Base-by-base conservation (phyloP, 1,140 invertebrate genomes). In the Drosophila lini region DNA sequence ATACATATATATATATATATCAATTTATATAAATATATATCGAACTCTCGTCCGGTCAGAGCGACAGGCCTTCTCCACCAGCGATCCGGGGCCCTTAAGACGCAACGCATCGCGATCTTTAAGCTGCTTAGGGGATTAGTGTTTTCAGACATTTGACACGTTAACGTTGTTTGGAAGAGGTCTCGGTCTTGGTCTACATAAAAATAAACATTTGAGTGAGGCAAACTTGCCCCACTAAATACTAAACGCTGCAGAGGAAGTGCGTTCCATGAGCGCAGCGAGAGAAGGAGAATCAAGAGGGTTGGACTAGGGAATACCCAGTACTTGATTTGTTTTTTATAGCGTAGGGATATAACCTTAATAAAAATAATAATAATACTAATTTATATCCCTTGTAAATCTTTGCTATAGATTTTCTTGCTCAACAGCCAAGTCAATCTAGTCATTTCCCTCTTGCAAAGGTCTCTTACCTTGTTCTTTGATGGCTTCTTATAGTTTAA, bases 101-200 rank as follows among this genome's bases (percentile, higher is more conserved):
- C 71, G 58, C 78, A 69, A 81, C 83, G 82, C 84, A 84, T 81
- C 85, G 84, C 84, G 84, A 89, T 89, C 84, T 89, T 84, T 89
- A 89, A 89, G 84, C 84, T 84, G 85, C 84, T 89, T 89, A 89
- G 84, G 70, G 84, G 84, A 89, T 89, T 89, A 89, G 61, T 89
- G 84, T 89, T 89, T 89, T 89, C 80, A 89, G 84, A 89, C 84
- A 89, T 89, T 89, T 89, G 84, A 89, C 84, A 89, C 84, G 84
- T 88, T 88, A 88, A 81, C 81, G 81, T 85, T 84, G 83, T 78
- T 77, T 47, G 60, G 65, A 67, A 56, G 59, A 74, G 47, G 19
- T 45, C 42, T 47, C 34, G 56, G 22, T 47, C 57, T 57, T 79
- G 77, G 78, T 74, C 78, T 77, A 80, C 40, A 62, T 69, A 84